Evolutionary conservation across 2,797 vertebrate species (phyloP).

Genomic region (Mustela erminea): DNA sequence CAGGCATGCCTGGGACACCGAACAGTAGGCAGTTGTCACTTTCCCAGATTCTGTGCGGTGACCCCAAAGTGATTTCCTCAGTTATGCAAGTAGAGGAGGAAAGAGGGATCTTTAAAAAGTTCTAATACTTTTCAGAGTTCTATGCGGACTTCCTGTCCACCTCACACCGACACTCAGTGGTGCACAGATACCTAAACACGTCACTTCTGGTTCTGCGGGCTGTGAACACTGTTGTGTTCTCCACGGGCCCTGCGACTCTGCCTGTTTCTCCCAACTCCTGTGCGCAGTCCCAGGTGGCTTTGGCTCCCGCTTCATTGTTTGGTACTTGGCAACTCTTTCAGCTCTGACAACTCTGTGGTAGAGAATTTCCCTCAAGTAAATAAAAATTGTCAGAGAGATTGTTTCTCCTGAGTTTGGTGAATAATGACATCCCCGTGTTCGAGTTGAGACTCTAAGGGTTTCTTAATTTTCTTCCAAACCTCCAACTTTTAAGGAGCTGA

Average conservation of each 20-base stretch:
- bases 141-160: constrained; percentile 31
- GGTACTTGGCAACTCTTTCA: constrained; percentile 53
- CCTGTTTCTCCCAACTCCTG: neutral
- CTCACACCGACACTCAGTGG: neutral
- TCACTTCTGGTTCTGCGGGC: neutral
- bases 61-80: neutral
- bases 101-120: neutral
- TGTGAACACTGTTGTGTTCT: neutral
- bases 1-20: neutral
- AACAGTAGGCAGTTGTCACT: neutral
- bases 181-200: neutral
- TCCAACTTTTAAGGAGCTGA: constrained; percentile 25
- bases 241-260: neutral
- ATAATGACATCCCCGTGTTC: neutral
- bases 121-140: neutral
- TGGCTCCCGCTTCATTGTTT: constrained; percentile 32
- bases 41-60: neutral
- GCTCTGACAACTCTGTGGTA: constrained; percentile 58
- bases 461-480: constrained; percentile 30
- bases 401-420: constrained; percentile 39
- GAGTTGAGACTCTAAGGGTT: constrained; percentile 39
- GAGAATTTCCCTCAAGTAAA: constrained; percentile 58
- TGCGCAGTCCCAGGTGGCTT: neutral
- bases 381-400: neutral
- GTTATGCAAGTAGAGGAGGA: neutral